A percentile compares a stretch with the other conserved stretches of the same genome.
Evolutionary conservation across 2,797 vertebrate genomes (phyloP).

Genomic region (Rhadinocentrus ornatus): DNA sequence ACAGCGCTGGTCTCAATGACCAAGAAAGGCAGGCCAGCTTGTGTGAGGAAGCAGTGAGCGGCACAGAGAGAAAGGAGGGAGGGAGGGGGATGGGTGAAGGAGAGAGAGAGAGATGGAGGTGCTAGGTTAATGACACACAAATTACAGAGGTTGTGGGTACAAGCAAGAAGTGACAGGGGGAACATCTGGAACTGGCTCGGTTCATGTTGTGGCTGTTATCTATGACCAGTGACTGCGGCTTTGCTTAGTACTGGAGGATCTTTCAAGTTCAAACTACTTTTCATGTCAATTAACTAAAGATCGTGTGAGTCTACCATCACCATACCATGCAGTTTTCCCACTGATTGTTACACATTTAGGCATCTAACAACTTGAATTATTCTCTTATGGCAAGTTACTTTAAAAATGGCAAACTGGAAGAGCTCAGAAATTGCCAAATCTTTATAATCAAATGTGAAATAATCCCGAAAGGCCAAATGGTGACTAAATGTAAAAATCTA

Average conservation of each 20-base stretch:
- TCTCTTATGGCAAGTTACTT: background rate
- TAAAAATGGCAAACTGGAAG: background rate
- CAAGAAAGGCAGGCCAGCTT: constrained; percentile 95
- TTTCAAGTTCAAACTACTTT: background rate
- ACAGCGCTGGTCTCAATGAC: constrained; percentile 97
- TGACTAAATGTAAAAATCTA: constrained; percentile 14
- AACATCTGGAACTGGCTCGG: constrained; percentile 57
- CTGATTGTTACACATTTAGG: background rate
- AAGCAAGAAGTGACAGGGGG: constrained; percentile 68
- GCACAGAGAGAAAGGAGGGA: constrained; percentile 38
- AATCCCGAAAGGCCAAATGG: background rate
- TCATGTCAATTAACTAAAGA: constrained; percentile 1
- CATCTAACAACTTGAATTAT: background rate
- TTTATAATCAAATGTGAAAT: background rate
- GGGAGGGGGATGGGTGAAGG: constrained; percentile 41
- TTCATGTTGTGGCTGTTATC: constrained; percentile 52
- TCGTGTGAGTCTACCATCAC: constrained; percentile 6
- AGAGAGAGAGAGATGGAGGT: constrained; percentile 65
- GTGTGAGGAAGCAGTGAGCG: constrained; percentile 67
- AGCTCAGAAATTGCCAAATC: background rate
- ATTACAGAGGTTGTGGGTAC: constrained; percentile 69
- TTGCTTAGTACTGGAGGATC: background rate
- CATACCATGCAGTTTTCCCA: background rate
- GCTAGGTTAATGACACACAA: constrained; percentile 71
- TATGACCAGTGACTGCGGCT: constrained; percentile 18